Evolutionary conservation across 1,140 invertebrate genomes (phyloP).

Genomic region (Neodiprion lecontei): DNA sequence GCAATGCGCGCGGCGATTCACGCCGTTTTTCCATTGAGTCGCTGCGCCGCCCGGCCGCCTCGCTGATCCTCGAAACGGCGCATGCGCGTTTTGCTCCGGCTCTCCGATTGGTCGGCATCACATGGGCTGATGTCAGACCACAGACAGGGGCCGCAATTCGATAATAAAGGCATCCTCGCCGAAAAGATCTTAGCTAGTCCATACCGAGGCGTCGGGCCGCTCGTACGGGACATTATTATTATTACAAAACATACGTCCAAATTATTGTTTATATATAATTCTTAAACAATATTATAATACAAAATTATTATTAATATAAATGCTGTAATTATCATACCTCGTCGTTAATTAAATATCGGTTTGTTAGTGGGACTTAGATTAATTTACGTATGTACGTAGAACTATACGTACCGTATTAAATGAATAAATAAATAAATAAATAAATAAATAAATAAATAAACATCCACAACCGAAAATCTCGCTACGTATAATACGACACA

Average conservation of each 20-base stretch:
- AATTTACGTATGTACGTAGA: background rate
- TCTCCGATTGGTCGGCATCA: slow-evolving; percentile 52
- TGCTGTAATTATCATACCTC: background rate
- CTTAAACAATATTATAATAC: background rate
- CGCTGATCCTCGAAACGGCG: slow-evolving; percentile 30
- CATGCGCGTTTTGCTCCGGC: slow-evolving; percentile 39
- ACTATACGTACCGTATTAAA: background rate
- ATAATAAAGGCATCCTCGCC: slow-evolving; percentile 56
- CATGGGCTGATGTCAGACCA: slow-evolving; percentile 63
- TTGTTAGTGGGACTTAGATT: too few relatives aligned
- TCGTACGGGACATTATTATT: slow-evolving; percentile 11
- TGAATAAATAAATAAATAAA: background rate
- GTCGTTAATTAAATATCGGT: too few relatives aligned
- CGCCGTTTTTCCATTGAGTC: too few relatives aligned
- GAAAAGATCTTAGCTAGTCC: slow-evolving; percentile 51
- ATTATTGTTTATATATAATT: slow-evolving; percentile 3
- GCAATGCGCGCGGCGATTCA: too few relatives aligned
- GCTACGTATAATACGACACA: background rate
- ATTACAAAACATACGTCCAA: background rate
- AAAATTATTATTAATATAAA: background rate
- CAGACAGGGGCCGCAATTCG: slow-evolving; percentile 55
- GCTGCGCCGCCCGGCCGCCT: too few relatives aligned
- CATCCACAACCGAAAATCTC: too few relatives aligned
- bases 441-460: background rate
- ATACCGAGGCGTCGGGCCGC: slow-evolving; percentile 38